A percentile compares a stretch with the other conserved stretches of the same genome.
phyloP scores from a whole-genome alignment of 2,888 invertebrate genomes.

The Stenurella melanura region DNA sequence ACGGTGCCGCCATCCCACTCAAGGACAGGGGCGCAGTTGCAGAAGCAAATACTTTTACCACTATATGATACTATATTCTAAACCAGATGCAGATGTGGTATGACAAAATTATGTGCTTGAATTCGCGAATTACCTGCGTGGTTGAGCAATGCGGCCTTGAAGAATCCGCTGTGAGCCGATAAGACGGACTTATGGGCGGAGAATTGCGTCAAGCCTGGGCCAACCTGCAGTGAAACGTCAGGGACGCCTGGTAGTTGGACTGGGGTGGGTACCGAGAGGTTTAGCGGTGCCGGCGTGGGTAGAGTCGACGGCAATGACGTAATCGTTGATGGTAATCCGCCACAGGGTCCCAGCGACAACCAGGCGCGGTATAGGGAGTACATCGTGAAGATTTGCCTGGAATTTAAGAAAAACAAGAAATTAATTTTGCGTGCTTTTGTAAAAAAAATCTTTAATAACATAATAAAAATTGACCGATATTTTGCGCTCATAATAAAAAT shows the following conservation, averaged over 20 bases:
- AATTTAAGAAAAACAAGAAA: conserved; percentile 39
- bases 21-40: neutral
- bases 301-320: conserved; percentile 44
- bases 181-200: conserved; percentile 81
- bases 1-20: neutral
- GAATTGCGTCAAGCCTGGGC: conserved; percentile 79
- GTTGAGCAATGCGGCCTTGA: conserved; percentile 78
- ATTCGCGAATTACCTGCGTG: conserved; percentile 64
- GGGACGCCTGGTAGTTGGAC: conserved; percentile 69
- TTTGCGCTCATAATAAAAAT: too few relatives aligned
- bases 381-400: conserved; percentile 61
- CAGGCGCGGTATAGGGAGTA: conserved; percentile 74
- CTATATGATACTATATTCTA: too few relatives aligned
- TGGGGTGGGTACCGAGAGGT: conserved; percentile 57
- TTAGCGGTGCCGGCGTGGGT: conserved; percentile 59
- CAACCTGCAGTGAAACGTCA: conserved; percentile 80
- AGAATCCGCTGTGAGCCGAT: conserved; percentile 82
- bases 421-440: too few relatives aligned
- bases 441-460: too few relatives aligned
- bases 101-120: too few relatives aligned
- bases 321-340: conserved; percentile 56
- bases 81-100: neutral
- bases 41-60: neutral
- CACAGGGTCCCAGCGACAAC: conserved; percentile 70
- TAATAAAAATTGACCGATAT: too few relatives aligned